phyloP scores from a whole-genome alignment of 2,888 invertebrate species.

The Tenthredo amoena region DNA sequence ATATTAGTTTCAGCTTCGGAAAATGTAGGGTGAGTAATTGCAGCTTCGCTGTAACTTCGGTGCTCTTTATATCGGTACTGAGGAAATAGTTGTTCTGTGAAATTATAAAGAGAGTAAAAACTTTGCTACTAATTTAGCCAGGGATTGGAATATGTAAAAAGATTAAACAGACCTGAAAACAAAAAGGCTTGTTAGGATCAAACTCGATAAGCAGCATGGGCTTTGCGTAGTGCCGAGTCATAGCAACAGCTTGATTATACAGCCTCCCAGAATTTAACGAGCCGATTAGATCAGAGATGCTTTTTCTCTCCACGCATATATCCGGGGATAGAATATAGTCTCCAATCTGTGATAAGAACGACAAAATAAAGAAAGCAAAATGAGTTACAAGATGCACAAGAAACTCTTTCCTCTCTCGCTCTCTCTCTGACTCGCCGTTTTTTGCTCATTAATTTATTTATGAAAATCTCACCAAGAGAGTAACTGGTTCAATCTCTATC shows the following conservation, averaged over 20 bases:
- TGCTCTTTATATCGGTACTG: constrained; percentile 87
- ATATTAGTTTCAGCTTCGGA: constrained; percentile 94
- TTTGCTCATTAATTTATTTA: background rate
- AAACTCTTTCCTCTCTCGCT: background rate
- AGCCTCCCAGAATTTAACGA: constrained; percentile 96
- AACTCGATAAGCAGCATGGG: constrained; percentile 97
- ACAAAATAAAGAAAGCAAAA: background rate
- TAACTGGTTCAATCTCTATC: constrained; percentile 94
- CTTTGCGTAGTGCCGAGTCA: constrained; percentile 93
- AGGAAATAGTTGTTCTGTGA: constrained; percentile 89
- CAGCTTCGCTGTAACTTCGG: constrained; percentile 91
- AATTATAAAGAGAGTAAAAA: background rate
- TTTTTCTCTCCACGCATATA: constrained; percentile 98
- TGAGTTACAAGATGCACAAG: background rate
- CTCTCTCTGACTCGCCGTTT: no score
- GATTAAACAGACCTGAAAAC: constrained; percentile 85
- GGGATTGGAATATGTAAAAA: background rate
- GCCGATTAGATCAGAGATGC: constrained; percentile 96
- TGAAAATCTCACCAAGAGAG: constrained; percentile 83
- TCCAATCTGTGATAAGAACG: constrained; percentile 85
- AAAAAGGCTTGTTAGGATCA: constrained; percentile 95
- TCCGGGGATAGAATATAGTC: constrained; percentile 98
- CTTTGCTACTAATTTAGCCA: background rate
- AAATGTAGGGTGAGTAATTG: constrained; percentile 97
- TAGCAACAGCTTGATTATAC: constrained; percentile 96